A percentile compares a stretch with the other conserved stretches of the same genome.
Conservation (phyloP, 2,113 vertebrate genomes). For the Eonycteris spelaea region DNA sequence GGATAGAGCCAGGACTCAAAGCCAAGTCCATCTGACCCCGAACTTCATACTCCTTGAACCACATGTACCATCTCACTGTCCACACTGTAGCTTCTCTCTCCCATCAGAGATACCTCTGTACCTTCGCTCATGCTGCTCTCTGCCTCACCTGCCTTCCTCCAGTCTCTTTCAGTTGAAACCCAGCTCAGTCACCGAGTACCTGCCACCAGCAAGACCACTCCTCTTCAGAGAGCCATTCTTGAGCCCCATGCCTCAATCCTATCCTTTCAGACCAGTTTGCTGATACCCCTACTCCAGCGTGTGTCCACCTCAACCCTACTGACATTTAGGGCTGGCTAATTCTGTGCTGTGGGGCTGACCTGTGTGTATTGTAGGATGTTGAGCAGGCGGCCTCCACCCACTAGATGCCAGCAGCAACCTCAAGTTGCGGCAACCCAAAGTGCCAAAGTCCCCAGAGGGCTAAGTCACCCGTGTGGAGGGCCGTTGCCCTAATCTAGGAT, state of each 20-base stretch:
- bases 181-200: background rate
- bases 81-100: rapidly evolving
- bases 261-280: background rate
- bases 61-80: background rate
- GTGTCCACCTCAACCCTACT: background rate
- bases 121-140: background rate
- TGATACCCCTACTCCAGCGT: background rate
- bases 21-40: background rate
- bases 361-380: background rate
- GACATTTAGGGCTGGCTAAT: background rate
- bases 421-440: background rate
- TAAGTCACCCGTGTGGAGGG: background rate
- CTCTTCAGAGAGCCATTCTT: background rate
- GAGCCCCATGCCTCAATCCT: background rate
- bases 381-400: background rate
- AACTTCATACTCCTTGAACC: background rate
- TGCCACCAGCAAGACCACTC: background rate
- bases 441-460: background rate
- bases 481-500: background rate
- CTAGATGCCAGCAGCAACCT: background rate
- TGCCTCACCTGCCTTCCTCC: background rate
- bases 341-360: background rate
- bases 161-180: background rate
- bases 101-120: background rate
- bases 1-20: background rate